Base-by-base conservation (phyloP, 2,113 vertebrate genomes). In the Colinus virginianus region DNA sequence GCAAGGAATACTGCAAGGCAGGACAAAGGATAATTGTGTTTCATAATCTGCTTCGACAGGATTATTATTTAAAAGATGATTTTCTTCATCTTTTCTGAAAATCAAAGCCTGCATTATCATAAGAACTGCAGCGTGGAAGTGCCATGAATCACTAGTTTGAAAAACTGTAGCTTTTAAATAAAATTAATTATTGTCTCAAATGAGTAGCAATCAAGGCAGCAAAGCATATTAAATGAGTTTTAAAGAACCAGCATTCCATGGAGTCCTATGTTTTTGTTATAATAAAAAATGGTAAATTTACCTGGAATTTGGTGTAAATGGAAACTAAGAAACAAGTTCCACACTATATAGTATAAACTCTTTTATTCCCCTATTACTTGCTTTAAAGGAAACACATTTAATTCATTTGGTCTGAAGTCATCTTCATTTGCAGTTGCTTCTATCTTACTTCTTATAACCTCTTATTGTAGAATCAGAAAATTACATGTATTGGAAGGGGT, bases 101-200 rank as follows among this genome's bases (percentile, higher is more conserved):
- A 74, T 70, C 40, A 75, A 59, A 58, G 19, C 6, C 17, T 74
- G 2, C 75, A 56, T 71, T 66, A 19, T 84, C 14, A 84, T 61
- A 12, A 71, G 36, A 78, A 90, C 9, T 36, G 42, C 20, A 59
- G 32, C 34, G 55, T 40, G 12, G 16, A 78, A 19, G 7, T 71
- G 10, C 61, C 45, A 59, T 32, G 86, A 91, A 66, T 78, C 15
- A 66, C 18, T 74, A 34, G 16, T 43, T 90, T 58, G 26, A 56
- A 82, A 93, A 82, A 38, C 1, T 28, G 23, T 49, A 34, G 18
- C 45, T 81, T 90, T 51, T 76, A 58, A 81, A 51, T 72, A 58
- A 67, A 86, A 66, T 58, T n/a, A 72, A 62, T 78, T 84, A 20
- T 66, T 84, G 7, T 74, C 94, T 81, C 66, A 87, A 78, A 87